A percentile compares a stretch with the other conserved stretches of the same genome.
Evolutionary conservation across 2,888 invertebrate species (phyloP).

Genomic region (Tachystola acroxantha): DNA sequence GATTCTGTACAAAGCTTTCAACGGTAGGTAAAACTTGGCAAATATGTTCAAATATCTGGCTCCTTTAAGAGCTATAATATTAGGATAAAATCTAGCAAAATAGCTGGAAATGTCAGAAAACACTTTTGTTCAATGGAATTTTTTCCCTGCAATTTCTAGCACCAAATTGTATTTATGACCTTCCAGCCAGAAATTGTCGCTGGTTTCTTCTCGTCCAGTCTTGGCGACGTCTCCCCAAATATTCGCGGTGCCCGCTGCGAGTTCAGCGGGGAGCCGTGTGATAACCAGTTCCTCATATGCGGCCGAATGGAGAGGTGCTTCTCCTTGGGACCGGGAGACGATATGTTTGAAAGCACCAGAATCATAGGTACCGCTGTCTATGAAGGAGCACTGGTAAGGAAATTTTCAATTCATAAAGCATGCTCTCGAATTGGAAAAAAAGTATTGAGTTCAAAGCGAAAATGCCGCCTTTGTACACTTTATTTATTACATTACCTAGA

Average conservation of each 20-base stretch:
- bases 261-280: conserved; percentile 84
- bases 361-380: conserved; percentile 86
- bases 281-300: conserved; percentile 82
- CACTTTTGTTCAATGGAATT: too few species aligned
- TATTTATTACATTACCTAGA: too few species aligned
- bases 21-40: too few species aligned
- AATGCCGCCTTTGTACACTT: too few species aligned
- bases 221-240: conserved; percentile 92
- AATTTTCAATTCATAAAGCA: not conserved
- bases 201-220: conserved; percentile 88
- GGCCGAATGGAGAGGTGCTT: conserved; percentile 80
- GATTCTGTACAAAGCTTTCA: too few species aligned
- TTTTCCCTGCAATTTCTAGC: too few species aligned
- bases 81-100: too few species aligned
- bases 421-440: not conserved
- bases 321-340: conserved; percentile 86
- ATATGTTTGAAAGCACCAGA: conserved; percentile 90
- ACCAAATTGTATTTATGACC: too few species aligned
- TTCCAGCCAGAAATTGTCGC: conserved; percentile 85
- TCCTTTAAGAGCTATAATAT: too few species aligned
- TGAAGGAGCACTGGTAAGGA: conserved; percentile 78
- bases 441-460: too few species aligned
- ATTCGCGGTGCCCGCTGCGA: conserved; percentile 84
- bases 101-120: too few species aligned
- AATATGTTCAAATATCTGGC: too few species aligned